These are phyloP conservation scores for Phortica magna DNA, from an alignment of 2,888 invertebrate genomes.

Conservation along the genomic window DNA sequence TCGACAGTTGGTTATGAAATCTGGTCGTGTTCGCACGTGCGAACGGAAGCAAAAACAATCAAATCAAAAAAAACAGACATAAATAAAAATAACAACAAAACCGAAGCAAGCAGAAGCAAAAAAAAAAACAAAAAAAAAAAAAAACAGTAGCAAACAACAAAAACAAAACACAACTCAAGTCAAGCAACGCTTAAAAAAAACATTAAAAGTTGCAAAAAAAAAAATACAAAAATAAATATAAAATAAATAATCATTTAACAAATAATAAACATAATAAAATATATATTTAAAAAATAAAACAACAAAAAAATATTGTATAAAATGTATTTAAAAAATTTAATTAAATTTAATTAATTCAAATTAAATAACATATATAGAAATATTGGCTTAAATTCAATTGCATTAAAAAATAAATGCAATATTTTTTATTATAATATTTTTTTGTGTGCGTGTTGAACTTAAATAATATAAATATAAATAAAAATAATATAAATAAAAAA, in stretches of 20 bases:
- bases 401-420: conserved; percentile 9
- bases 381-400: no score
- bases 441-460: neutral
- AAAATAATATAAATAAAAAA: conserved; percentile 1
- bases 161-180: conserved; percentile 12
- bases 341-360: no score
- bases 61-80: conserved; percentile 45
- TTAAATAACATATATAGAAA: no score
- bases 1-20: conserved; percentile 75
- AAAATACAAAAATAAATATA: neutral
- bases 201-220: neutral
- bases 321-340: neutral
- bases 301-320: conserved; percentile 22
- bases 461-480: neutral
- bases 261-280: neutral
- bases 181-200: neutral
- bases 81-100: conserved; percentile 31
- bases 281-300: conserved; percentile 1
- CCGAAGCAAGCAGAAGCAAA: neutral
- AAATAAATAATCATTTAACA: neutral
- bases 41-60: conserved; percentile 59
- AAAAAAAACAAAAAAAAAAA: conserved; percentile 17
- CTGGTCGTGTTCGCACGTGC: conserved; percentile 75
- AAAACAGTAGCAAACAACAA: conserved; percentile 45
- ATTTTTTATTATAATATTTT: neutral